Conservation (phyloP, 2,113 vertebrate genomes). For the Pan paniscus region DNA sequence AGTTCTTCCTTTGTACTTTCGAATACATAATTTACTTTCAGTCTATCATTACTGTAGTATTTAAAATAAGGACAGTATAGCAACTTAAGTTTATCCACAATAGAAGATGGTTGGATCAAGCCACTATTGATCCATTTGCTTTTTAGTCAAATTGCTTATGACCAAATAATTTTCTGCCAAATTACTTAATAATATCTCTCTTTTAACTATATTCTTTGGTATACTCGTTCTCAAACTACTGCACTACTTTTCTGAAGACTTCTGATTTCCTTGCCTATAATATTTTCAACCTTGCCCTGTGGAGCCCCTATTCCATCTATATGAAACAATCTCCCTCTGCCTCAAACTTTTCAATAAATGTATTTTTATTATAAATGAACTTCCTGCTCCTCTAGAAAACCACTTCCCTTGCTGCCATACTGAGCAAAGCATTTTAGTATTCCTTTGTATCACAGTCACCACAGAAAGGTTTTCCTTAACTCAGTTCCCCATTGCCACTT, state of each 20-base stretch:
- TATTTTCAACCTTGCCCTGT: background rate
- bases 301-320: background rate
- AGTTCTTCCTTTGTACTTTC: background rate
- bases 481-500: background rate
- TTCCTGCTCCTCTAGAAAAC: background rate
- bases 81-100: background rate
- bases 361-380: background rate
- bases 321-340: background rate
- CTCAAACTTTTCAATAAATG: background rate
- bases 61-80: background rate
- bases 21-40: background rate
- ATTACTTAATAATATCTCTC: background rate
- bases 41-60: background rate
- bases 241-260: background rate
- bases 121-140: background rate
- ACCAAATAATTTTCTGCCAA: background rate
- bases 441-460: background rate
- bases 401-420: background rate
- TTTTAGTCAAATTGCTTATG: background rate
- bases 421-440: background rate
- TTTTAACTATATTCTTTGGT: background rate
- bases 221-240: background rate
- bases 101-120: background rate
- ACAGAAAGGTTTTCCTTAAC: background rate
- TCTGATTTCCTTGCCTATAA: background rate